phyloP scores from a whole-genome alignment of 2,113 vertebrate genomes.

The Tetrax tetrax region DNA sequence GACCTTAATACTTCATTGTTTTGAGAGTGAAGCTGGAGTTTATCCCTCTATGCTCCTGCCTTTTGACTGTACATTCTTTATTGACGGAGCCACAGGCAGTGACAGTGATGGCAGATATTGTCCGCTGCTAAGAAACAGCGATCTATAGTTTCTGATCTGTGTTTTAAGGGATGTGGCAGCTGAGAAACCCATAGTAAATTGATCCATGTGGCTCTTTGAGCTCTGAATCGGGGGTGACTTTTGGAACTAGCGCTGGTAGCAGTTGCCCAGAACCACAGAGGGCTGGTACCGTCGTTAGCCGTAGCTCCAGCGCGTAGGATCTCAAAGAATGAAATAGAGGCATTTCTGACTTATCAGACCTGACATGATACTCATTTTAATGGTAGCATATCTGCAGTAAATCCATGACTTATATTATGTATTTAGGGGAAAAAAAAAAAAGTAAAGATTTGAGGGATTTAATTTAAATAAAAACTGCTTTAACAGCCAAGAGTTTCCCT shows the following conservation, averaged over 20 bases:
- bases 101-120: background rate
- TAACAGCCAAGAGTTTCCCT: background rate
- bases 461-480: background rate
- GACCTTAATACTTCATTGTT: background rate
- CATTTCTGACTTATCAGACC: background rate
- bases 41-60: background rate
- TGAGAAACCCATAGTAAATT: background rate
- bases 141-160: background rate
- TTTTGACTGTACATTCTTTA: fast-evolving
- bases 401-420: background rate
- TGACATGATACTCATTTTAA: background rate
- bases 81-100: background rate
- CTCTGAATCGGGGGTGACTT: background rate
- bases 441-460: background rate
- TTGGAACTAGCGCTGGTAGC: background rate
- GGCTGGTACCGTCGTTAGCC: fast-evolving
- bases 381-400: background rate
- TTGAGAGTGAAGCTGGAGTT: background rate
- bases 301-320: background rate
- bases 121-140: background rate
- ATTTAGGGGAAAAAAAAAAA: background rate
- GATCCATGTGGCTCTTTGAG: background rate
- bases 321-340: background rate
- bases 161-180: background rate
- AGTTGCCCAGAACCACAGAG: background rate